A percentile compares a stretch with the other conserved stretches of the same genome.
These are phyloP conservation scores for Meriones unguiculatus DNA, from an alignment of 2,113 vertebrate genomes.

Conservation along the genomic window DNA sequence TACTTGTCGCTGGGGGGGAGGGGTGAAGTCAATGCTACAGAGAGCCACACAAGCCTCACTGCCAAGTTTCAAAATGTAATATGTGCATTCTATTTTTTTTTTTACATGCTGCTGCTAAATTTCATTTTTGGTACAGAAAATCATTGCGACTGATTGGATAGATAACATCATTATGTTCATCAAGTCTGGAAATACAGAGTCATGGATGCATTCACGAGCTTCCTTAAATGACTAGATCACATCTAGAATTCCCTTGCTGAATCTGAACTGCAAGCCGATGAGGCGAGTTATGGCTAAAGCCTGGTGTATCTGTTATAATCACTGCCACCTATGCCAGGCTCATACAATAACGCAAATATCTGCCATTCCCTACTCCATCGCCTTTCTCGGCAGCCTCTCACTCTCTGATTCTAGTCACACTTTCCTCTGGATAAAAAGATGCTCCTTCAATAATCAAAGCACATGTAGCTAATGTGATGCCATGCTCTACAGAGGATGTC, in stretches of 20 bases:
- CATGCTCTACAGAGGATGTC: background rate
- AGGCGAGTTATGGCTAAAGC: background rate
- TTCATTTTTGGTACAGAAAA: background rate
- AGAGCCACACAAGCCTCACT: background rate
- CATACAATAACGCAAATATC: background rate
- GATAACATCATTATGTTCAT: background rate
- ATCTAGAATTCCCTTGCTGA: background rate
- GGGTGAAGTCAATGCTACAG: background rate
- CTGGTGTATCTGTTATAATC: background rate
- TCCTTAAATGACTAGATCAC: background rate
- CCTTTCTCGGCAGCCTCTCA: background rate
- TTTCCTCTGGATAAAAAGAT: conserved; percentile 24
- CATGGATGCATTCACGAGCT: background rate
- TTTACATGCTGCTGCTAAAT: background rate
- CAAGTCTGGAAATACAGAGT: background rate
- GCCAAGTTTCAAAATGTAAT: background rate
- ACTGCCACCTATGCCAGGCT: background rate
- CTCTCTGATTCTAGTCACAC: background rate
- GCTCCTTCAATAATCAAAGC: background rate
- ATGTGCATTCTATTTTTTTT: background rate
- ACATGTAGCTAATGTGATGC: background rate
- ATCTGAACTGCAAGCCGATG: conserved; percentile 16
- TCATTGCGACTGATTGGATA: background rate
- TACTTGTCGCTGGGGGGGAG: background rate
- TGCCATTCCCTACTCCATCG: background rate